Evolutionary conservation across 2,888 invertebrate genomes (phyloP), one percentile per base, ranked within the genome.

Genomic region (Tolmerus cingulatus): DNA sequence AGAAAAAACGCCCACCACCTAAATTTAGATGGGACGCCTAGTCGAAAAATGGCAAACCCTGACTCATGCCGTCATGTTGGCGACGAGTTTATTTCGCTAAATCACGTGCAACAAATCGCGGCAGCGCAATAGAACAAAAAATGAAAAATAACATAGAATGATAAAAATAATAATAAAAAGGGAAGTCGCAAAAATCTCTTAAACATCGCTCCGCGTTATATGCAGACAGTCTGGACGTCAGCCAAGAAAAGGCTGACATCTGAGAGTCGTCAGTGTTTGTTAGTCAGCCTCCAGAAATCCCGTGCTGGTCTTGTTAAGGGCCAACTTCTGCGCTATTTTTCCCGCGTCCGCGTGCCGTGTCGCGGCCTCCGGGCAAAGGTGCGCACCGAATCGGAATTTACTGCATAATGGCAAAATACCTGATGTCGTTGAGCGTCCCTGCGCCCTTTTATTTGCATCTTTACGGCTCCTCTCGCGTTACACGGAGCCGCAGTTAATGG

Each of bases 211-310:
- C 8, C 43, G 34, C 34, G 19, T 55, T 55, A 23, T 74, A 85
- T 77, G 86, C 86, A 86, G 86, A 86, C 86, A 86, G 86, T 86
- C 86, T 86, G 86, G 86, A 76, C 55, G 86, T 86, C 86, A 77
- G 86, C 86, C 86, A 86, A 86, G 77, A 86, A 86, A 51, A 86
- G 34, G 76, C 74, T 85, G 74, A 74, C 85, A 74, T 85, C 85
- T 14, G 27, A 85, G 27, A 85, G 43, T 74, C 74, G 74, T 85
- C 74, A n/a, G 14, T 85, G 46, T 74, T 23, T 46, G 66, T 84
- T 12, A 12, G 40, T 40, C 43, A 46, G 43, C 19, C 81, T 27
- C 66, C 30, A 66, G 40, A 84, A 66, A 84, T 84, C 30, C 40
- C 66, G 23, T 37, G 12, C 27, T 66, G 66, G 57, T 37, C 66